Conservation (phyloP, 1,140 invertebrate species). For the Diorhabda sublineata region DNA sequence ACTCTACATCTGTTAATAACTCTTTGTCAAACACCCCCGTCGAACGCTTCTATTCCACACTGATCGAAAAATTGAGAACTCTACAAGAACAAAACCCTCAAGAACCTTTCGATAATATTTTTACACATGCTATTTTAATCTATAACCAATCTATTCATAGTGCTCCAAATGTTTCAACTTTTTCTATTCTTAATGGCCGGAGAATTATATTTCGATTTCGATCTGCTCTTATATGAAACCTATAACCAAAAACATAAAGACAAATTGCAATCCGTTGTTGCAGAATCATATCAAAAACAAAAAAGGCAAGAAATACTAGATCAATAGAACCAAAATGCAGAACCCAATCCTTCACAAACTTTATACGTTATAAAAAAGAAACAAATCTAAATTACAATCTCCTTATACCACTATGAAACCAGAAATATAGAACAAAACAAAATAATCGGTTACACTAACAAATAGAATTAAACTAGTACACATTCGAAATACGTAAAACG, state of each 20-base stretch:
- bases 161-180: neutral
- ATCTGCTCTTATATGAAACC: neutral
- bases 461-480: too few relatives aligned
- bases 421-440: too few relatives aligned
- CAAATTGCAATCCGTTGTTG: neutral
- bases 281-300: too few relatives aligned
- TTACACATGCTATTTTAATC: too few relatives aligned
- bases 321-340: too few relatives aligned
- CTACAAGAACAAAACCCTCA: neutral
- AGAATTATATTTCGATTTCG: neutral
- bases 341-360: too few relatives aligned
- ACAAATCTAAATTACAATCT: too few relatives aligned
- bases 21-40: neutral
- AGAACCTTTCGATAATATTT: neutral
- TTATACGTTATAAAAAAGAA: too few relatives aligned
- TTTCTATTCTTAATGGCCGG: neutral
- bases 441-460: too few relatives aligned
- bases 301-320: too few relatives aligned
- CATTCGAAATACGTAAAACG: too few relatives aligned
- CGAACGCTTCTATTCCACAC: neutral
- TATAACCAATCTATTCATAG: conserved; percentile 7
- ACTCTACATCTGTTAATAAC: neutral
- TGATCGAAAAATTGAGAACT: neutral
- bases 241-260: neutral
- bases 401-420: too few relatives aligned